phyloP scores from a whole-genome alignment of 2,113 vertebrate species.

The Pseudopodoces humilis region DNA sequence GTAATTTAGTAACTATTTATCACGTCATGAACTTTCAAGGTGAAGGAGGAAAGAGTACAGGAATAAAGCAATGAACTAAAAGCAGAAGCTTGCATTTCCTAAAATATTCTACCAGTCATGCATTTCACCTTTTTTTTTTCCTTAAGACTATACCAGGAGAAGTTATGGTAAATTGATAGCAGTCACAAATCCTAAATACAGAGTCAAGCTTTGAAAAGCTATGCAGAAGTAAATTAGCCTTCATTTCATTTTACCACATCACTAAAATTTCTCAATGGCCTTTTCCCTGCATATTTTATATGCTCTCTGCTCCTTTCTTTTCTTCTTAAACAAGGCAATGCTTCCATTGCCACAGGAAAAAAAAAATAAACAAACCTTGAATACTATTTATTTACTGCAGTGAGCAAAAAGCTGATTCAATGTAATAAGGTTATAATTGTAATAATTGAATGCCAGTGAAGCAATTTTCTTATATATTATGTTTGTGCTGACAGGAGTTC shows the following conservation, averaged over 20 bases:
- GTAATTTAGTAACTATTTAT: not conserved
- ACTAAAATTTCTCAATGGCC: slow-evolving; percentile 37
- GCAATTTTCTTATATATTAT: slow-evolving; percentile 7
- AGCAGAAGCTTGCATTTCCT: not conserved
- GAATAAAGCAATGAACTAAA: not conserved
- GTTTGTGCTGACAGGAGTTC: slow-evolving; percentile 34
- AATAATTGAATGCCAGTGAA: slow-evolving; percentile 31
- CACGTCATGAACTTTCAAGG: not conserved
- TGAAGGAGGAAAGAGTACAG: not conserved
- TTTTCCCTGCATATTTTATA: slow-evolving; percentile 17
- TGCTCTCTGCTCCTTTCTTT: not conserved
- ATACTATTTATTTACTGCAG: slow-evolving; percentile 18
- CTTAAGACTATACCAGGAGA: not conserved
- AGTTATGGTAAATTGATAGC: not conserved
- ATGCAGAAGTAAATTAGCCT: slow-evolving; percentile 40
- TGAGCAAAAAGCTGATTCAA: slow-evolving; percentile 17
- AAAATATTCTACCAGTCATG: not conserved
- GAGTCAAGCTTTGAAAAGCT: slow-evolving; percentile 28
- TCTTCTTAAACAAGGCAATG: not conserved
- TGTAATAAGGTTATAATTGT: slow-evolving; percentile 34
- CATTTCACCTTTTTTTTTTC: not conserved
- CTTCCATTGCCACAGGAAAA: not conserved
- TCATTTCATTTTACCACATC: slow-evolving; percentile 50
- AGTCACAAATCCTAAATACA: slow-evolving; percentile 43
- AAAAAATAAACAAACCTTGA: not conserved